Evolutionary conservation across 2,888 invertebrate genomes (phyloP).

Genomic region (Polietes domitor): DNA sequence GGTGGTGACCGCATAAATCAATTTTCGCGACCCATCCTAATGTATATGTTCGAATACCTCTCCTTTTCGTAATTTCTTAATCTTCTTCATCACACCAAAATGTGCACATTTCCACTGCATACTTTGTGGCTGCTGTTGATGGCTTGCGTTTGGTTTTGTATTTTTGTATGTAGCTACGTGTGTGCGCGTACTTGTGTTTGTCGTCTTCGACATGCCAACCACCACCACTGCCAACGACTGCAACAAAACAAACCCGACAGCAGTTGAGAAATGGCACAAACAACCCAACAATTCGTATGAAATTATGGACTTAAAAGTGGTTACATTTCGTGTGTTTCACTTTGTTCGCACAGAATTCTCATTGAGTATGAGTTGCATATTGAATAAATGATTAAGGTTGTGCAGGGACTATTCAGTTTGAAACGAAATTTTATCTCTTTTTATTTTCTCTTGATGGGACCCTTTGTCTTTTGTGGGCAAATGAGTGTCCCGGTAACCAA

Average conservation of each 20-base stretch:
- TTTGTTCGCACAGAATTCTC: conserved; percentile 69
- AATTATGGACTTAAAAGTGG: neutral
- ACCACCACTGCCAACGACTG: neutral
- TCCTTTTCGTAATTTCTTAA: no score
- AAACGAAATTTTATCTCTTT: conserved; percentile 72
- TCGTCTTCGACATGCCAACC: neutral
- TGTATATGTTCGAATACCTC: no score
- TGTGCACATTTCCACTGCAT: no score
- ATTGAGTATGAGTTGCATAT: conserved; percentile 64
- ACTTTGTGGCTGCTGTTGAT: neutral
- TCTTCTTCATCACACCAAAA: no score
- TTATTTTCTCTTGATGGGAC: conserved; percentile 78
- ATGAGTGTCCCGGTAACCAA: conserved; percentile 73
- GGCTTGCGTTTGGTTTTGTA: no score
- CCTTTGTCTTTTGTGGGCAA: conserved; percentile 72
- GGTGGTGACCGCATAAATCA: no score
- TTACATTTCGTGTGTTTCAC: neutral
- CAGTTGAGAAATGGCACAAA: neutral
- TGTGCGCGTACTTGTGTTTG: no score
- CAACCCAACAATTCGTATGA: neutral
- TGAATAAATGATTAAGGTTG: conserved; percentile 16
- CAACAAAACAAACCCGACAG: neutral
- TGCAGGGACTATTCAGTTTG: neutral
- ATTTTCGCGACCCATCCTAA: no score
- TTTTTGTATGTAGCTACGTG: no score